Conservation (phyloP, 2,797 vertebrate genomes). For the Heliangelus exortis region DNA sequence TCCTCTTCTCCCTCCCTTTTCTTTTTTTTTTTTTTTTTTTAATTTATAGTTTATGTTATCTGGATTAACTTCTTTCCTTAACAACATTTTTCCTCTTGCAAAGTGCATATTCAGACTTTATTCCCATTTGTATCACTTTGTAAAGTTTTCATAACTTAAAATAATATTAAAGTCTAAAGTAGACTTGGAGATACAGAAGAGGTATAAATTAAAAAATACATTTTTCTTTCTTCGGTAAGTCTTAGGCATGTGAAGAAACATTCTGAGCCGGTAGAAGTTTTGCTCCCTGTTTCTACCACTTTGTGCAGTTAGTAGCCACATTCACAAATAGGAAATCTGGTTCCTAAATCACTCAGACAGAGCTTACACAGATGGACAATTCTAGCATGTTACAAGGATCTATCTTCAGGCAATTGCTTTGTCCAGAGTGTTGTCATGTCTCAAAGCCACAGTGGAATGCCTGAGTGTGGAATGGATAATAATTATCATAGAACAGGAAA, state of each 20-base stretch:
- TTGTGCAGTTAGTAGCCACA: neutral
- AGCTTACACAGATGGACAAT: neutral
- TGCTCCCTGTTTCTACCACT: neutral
- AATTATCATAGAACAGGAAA: neutral
- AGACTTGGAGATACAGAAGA: neutral
- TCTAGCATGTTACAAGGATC: neutral
- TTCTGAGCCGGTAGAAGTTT: neutral
- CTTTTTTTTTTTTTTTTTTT: too few relatives aligned
- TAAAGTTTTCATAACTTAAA: neutral
- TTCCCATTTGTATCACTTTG: neutral
- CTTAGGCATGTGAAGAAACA: neutral
- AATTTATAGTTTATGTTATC: neutral
- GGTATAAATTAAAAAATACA: neutral
- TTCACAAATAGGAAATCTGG: neutral
- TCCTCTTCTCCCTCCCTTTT: too few relatives aligned
- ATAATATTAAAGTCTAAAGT: neutral
- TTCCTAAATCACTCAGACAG: neutral
- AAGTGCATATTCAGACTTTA: neutral
- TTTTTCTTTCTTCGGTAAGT: neutral
- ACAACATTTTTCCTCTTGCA: neutral
- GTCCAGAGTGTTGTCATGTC: neutral
- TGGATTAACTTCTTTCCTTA: neutral
- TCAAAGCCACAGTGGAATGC: neutral
- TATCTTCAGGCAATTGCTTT: neutral
- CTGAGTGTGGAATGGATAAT: neutral